Evolutionary conservation across 1,140 invertebrate species (phyloP), one percentile per base, ranked within the genome.

Genomic region (Macrosteles quadrilineatus): DNA sequence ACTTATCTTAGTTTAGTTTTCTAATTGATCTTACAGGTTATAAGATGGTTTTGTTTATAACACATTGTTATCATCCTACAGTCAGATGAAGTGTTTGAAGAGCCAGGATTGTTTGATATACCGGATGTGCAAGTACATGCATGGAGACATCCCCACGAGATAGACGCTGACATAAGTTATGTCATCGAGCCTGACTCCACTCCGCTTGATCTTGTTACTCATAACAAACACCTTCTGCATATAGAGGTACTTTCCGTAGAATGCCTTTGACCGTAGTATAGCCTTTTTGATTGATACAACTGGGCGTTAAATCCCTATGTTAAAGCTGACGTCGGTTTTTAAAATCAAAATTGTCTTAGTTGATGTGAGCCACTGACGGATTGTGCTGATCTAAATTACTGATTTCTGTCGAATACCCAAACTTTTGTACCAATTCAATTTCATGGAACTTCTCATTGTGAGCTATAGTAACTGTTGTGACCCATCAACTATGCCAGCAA

Each of bases 181-280:
- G 19, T 59, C 27, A 14, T 69, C 0, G 47, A 14, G 0, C 32
- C 50, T 59, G 68, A 68, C 31, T 17, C 19, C n/a, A 27, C 36
- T 17, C 50, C 64, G 11, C 31, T 73, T n/a, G 69, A 73, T 40
- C 55, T 73, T 12, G 9, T 59, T 14, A 11, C 27, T 1, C n/a
- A 68, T 32, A 73, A 73, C 40, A 31, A 27, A 45, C 72, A 73
- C 27, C 45, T 73, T 4, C 4, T 67, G 17, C 19, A 70, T 1
- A 68, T 40, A 25, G 66, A 72, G 27, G 66, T 72, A 32, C 17
- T n/a, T 59, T 21, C 6, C 36, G 6, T 9, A 9, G 17, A 40
- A 9, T 6, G 21, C 4, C 14, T 66, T 23, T 47, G 21, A 40
- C 21, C 21, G 11, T 50, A n/a, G 25, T 19, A 19, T 57, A 57